Percentiles rank a stretch among this genome's conserved stretches.
These are phyloP conservation scores for Oxyruncus cristatus DNA, from an alignment of 2,113 vertebrate species.

Conservation along the genomic window DNA sequence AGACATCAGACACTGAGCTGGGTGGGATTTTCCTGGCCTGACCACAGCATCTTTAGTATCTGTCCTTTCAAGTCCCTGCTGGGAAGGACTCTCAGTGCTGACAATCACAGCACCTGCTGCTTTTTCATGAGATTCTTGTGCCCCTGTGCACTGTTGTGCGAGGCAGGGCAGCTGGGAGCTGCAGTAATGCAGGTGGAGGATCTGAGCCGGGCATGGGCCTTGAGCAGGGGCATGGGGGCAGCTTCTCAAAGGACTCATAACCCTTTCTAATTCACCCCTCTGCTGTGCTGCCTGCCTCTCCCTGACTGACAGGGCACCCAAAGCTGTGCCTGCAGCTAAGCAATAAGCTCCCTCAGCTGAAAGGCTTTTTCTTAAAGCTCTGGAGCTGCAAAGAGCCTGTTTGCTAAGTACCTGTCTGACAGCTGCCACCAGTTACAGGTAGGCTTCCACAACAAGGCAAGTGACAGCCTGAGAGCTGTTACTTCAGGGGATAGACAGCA, in stretches of 20 bases:
- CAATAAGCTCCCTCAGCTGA: neutral
- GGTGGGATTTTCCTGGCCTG: neutral
- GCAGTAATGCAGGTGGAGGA: neutral
- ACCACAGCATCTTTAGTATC: neutral
- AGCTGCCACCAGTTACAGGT: neutral
- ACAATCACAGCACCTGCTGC: neutral
- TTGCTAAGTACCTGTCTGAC: neutral
- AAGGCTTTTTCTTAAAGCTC: neutral
- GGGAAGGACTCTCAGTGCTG: neutral
- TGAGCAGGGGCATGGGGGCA: neutral
- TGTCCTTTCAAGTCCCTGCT: neutral
- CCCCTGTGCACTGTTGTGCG: neutral
- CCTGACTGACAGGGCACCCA: neutral
- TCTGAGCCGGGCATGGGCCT: neutral
- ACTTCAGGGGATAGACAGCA: neutral
- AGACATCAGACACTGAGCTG: neutral
- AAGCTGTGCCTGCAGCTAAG: neutral
- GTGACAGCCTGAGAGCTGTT: neutral
- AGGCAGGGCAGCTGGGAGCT: neutral
- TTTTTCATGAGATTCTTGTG: accelerated
- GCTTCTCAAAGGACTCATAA: neutral
- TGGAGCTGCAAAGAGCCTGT: neutral
- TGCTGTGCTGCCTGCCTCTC: neutral
- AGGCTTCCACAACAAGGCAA: neutral
- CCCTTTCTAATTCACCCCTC: neutral